Base-by-base conservation (phyloP, 2,888 invertebrate species). In the Elysia crispata region DNA sequence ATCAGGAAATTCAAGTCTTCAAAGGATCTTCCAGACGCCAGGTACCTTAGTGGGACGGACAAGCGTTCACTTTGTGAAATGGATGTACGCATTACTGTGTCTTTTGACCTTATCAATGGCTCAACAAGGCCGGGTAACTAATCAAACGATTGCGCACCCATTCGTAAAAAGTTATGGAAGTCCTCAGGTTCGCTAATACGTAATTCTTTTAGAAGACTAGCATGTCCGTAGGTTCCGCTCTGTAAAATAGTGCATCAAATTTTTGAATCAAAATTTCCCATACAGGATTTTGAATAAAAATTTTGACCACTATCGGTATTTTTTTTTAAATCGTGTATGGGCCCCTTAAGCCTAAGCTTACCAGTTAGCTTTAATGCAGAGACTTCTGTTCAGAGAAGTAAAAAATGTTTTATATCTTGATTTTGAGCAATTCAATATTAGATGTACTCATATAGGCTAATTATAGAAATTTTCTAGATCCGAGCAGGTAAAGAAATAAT, bases 181-280 rank as follows among this genome's bases (percentile, higher is more conserved):
- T n/a, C n/a, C n/a, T n/a, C n/a, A n/a, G n/a, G n/a, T n/a, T n/a
- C n/a, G n/a, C n/a, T n/a, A n/a, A n/a, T n/a, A n/a, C n/a, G n/a
- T n/a, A n/a, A 54, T 54, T 54, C 54, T 54, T 54, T 54, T 54
- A 54, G 54, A 54, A 54, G 54, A 54, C 20, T 54, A 54, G 54
- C 54, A 54, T 54, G 54, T 54, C 54, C 13, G 64, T 18, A n/a
- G 64, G 64, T 64, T 64, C 64, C 8, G 25, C 64, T 15, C 64
- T 64, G 64, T 64, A 64, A 18, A 64, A 64, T 64, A 11, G 13
- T 18, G 64, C 18, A 64, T 64, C 64, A 64, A 64, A 64, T 20
- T 64, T 64, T n/a, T 64, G 64, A 64, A 64, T 54, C 54, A 54
- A 13, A 54, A 54, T 54, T 54, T 54, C 54, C 54, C 54, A 54